These are phyloP conservation scores for Tiliqua scincoides DNA, from an alignment of 2,113 vertebrate species.

Conservation along the genomic window DNA sequence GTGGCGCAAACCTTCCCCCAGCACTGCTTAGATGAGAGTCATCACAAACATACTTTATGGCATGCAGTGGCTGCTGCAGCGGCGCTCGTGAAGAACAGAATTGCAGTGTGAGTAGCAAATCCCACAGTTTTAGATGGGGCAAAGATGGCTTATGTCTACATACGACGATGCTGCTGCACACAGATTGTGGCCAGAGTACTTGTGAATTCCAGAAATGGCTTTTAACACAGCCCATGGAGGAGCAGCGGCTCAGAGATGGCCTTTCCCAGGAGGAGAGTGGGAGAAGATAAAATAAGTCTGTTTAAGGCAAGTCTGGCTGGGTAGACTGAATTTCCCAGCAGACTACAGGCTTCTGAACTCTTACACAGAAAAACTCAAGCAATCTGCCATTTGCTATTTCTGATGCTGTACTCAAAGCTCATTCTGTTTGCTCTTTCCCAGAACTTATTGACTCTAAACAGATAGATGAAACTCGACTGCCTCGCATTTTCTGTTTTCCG, in stretches of 20 bases:
- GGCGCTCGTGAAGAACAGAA: too few species aligned
- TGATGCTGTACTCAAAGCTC: slow-evolving; percentile 13
- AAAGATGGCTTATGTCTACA: background rate
- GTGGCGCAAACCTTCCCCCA: too few species aligned
- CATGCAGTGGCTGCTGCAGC: too few species aligned
- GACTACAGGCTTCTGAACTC: slow-evolving; percentile 24
- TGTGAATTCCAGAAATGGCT: background rate
- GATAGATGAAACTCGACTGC: slow-evolving; percentile 20
- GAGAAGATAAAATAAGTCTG: slow-evolving; percentile 1
- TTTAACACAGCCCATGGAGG: background rate
- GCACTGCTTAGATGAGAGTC: too few species aligned
- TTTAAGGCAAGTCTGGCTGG: slow-evolving; percentile 4
- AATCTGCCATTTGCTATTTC: slow-evolving; percentile 37
- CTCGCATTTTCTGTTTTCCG: slow-evolving; percentile 20
- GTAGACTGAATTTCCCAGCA: slow-evolving; percentile 28
- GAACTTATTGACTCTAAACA: slow-evolving; percentile 34
- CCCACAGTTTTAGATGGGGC: background rate
- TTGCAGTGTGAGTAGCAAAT: too few species aligned
- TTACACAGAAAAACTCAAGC: slow-evolving; percentile 14
- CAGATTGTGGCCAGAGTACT: background rate
- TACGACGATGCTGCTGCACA: background rate
- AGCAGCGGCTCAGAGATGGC: background rate
- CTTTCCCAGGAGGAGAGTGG: background rate
- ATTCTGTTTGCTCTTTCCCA: slow-evolving; percentile 29
- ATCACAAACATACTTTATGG: too few species aligned